phyloP scores from a whole-genome alignment of 2,113 vertebrate species.

The Baryphthengus martii region DNA sequence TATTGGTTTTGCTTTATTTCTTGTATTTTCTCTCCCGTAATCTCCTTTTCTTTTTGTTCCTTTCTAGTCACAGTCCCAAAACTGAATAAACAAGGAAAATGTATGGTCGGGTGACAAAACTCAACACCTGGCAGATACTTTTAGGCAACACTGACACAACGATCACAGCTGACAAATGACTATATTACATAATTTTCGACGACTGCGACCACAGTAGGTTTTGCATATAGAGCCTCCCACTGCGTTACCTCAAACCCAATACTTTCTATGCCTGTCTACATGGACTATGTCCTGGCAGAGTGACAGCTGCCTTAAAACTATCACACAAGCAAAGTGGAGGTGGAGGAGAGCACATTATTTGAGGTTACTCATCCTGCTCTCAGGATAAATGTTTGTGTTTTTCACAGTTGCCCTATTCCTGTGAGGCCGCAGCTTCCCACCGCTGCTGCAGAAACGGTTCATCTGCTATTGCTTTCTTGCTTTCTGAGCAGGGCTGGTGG shows the following conservation, averaged over 20 bases:
- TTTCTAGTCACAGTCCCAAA: background rate
- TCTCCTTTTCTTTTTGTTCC: background rate
- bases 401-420: background rate
- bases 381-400: background rate
- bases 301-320: background rate
- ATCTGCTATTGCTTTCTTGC: constrained; percentile 23
- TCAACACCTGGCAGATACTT: background rate
- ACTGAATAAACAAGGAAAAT: background rate
- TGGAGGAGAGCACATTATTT: background rate
- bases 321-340: background rate
- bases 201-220: background rate
- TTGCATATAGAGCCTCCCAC: background rate
- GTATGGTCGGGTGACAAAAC: background rate
- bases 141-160: background rate
- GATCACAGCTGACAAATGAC: background rate
- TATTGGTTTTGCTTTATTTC: background rate
- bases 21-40: background rate
- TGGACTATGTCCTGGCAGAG: background rate
- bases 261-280: background rate
- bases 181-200: background rate
- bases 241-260: background rate
- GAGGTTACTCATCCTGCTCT: background rate
- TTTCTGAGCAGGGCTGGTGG: constrained; percentile 31
- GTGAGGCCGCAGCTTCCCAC: constrained; percentile 14
- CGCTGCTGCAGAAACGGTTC: background rate